Conservation (phyloP, 2,888 invertebrate species). For the Trissonchulus latispiculum region DNA sequence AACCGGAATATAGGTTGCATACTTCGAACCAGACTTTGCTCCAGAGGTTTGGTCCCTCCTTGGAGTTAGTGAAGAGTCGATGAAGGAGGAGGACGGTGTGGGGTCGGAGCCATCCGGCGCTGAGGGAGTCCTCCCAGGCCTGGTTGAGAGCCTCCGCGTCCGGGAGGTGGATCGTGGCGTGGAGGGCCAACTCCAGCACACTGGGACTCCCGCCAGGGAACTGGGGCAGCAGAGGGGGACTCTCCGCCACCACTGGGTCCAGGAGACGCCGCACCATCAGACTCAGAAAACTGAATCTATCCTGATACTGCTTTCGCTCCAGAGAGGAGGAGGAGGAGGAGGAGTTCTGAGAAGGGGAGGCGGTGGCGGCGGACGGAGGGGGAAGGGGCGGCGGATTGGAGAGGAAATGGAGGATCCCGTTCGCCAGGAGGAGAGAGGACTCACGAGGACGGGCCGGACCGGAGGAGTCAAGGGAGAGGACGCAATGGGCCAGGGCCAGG, state of each 20-base stretch:
- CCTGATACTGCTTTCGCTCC: constrained; percentile 7
- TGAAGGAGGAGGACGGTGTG: background rate
- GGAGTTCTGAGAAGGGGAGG: background rate
- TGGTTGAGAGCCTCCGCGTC: background rate
- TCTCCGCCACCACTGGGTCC: constrained; percentile 2
- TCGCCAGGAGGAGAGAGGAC: background rate
- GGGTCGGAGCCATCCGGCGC: constrained; percentile 8
- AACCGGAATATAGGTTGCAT: too few species aligned
- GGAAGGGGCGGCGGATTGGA: background rate
- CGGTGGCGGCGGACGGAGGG: background rate
- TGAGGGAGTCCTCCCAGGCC: background rate
- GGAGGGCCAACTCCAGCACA: background rate
- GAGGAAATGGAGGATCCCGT: background rate
- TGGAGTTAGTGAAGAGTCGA: constrained; percentile 2
- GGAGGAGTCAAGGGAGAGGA: background rate
- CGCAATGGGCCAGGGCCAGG: constrained; percentile 15
- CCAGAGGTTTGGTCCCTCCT: background rate
- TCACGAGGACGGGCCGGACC: background rate
- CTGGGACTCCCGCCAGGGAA: background rate
- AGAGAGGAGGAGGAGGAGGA: background rate
- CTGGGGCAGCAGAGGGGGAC: background rate
- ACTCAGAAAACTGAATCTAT: constrained; percentile 12
- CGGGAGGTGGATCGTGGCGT: background rate
- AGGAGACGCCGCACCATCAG: constrained; percentile 14
- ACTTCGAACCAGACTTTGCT: constrained; percentile 10